Evolutionary conservation across 2,113 vertebrate genomes (phyloP), one percentile per base, ranked within the genome.

Genomic region (Carlito syrichta): DNA sequence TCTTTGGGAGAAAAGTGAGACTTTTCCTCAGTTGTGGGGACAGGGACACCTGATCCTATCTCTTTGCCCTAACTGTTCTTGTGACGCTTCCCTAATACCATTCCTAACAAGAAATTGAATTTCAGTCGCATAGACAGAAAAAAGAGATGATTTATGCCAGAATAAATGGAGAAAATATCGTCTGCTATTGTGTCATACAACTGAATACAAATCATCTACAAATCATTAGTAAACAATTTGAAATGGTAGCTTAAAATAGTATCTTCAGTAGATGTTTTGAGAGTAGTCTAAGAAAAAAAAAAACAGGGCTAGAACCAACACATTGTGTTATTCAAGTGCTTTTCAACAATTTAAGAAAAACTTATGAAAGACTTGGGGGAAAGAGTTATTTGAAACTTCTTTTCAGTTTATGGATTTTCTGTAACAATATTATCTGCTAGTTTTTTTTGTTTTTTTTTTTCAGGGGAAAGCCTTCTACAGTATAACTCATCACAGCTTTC

Each of bases 121-220:
- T 92, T 68, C 52, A 38, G n/a, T 79, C 9, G 14, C 54, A 84
- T 71, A 11, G 69, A 71, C n/a, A 87, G 87, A 92, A 90, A 38
- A 93, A 87, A 94, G 5, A 82, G 56, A 89, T 87, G 74, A 78
- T 27, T 17, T 7, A 23, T 52, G 23, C 77, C 45, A 81, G 20
- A 89, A 54, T 68, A 40, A 89, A 73, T 58, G n/a, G 3, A 19
- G 5, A 68, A 78, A 95, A 56, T n/a, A 63, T 20, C 84, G 22
- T 66, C 27, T 86, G 45, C 38, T 85, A 88, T 79, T 90, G 50
- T 84, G 30, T 22, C 60, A 20, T 13, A 60, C 30, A 48, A 38
- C 11, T 35, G 63, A 96, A 89, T 90, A 95, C 35, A 68, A 96
- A 94, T 82, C 58, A 74, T 77, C 63, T n/a, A 89, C 22, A 76